phyloP scores from a whole-genome alignment of 2,797 vertebrate genomes.

The Morus bassanus region DNA sequence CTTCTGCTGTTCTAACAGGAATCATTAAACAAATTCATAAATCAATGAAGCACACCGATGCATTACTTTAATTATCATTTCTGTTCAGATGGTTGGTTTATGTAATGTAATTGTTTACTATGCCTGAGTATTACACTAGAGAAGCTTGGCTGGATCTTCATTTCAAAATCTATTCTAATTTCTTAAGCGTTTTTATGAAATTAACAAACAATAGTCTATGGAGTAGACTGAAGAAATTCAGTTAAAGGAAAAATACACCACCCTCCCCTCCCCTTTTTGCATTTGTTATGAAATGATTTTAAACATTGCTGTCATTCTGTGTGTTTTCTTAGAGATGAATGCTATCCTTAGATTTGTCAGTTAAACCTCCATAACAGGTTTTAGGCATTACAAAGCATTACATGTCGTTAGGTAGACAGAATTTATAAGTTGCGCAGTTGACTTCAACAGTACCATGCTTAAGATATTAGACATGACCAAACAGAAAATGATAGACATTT shows the following conservation, averaged over 20 bases:
- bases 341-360: conserved; percentile 2
- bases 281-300: neutral
- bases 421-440: neutral
- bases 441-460: neutral
- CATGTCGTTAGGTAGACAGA: neutral
- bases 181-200: neutral
- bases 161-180: conserved; percentile 52
- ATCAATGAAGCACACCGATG: conserved; percentile 88
- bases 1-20: conserved; percentile 72
- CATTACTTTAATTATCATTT: conserved; percentile 93
- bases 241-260: neutral
- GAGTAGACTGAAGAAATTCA: neutral
- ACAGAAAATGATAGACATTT: neutral
- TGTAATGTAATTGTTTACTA: conserved; percentile 87
- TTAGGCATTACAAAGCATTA: neutral
- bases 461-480: neutral
- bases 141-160: conserved; percentile 28
- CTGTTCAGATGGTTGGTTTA: conserved; percentile 86
- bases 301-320: neutral
- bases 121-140: conserved; percentile 54
- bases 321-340: conserved; percentile 11
- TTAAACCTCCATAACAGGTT: neutral
- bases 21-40: conserved; percentile 90
- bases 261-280: neutral
- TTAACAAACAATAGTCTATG: neutral